phyloP scores from a whole-genome alignment of 2,888 invertebrate genomes.

The Synanthedon tipuliformis region DNA sequence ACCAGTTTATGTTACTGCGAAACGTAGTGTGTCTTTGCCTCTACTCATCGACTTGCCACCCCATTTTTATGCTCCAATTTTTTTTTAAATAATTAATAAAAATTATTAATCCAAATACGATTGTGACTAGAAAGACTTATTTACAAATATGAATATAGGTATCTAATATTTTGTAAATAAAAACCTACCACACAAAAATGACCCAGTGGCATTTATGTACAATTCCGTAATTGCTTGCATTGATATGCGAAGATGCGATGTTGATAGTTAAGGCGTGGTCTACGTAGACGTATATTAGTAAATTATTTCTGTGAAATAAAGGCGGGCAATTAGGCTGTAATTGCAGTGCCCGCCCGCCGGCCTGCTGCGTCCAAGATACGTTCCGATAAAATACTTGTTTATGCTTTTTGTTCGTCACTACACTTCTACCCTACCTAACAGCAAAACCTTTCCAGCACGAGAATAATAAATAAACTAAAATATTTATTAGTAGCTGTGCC shows the following conservation, averaged over 20 bases:
- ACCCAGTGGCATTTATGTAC: neutral
- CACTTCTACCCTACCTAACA: conserved; percentile 7
- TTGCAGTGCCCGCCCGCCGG: conserved; percentile 22
- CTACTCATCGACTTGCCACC: too few species aligned
- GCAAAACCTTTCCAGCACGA: neutral
- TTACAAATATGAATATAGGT: too few species aligned
- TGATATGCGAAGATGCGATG: conserved; percentile 11
- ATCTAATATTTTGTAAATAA: too few species aligned
- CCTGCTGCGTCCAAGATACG: conserved; percentile 11
- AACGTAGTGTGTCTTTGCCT: too few species aligned
- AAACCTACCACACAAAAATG: too few species aligned
- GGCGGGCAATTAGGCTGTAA: conserved; percentile 32
- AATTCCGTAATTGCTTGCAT: neutral
- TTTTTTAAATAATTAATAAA: too few species aligned
- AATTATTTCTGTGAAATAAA: conserved; percentile 33
- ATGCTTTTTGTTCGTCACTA: conserved; percentile 11
- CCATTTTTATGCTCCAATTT: too few species aligned
- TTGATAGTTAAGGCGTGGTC: conserved; percentile 20
- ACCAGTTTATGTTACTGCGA: too few species aligned
- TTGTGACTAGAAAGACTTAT: too few species aligned
- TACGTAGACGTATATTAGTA: conserved; percentile 24
- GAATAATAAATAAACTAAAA: neutral
- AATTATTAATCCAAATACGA: too few species aligned
- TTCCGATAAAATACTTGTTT: conserved; percentile 9
- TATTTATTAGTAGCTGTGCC: too few species aligned